These are phyloP conservation scores for Cheilosia soror DNA, from an alignment of 2,888 invertebrate species.

Conservation along the genomic window DNA sequence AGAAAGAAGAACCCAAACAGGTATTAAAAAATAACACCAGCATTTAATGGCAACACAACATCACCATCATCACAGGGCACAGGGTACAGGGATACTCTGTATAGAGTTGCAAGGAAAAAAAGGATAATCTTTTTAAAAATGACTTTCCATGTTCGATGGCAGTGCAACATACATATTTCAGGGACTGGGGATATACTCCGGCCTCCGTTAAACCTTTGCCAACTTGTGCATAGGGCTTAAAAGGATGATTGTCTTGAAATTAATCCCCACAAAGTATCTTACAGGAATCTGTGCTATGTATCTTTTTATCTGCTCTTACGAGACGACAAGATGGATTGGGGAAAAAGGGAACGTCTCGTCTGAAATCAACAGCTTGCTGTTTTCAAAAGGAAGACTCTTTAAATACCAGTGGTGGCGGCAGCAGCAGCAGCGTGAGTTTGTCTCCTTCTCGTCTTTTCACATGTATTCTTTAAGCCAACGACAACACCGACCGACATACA, in stretches of 20 bases:
- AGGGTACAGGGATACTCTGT: slow-evolving; percentile 16
- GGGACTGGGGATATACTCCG: slow-evolving; percentile 32
- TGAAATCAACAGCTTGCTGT: slow-evolving; percentile 71
- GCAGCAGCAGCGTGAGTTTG: slow-evolving; percentile 43
- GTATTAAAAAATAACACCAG: slow-evolving; percentile 71
- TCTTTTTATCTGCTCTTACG: slow-evolving; percentile 52
- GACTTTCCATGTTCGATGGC: slow-evolving; percentile 75
- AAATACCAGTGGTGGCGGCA: slow-evolving; percentile 33
- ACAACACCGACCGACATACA: not conserved
- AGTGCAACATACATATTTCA: slow-evolving; percentile 69
- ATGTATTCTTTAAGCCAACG: slow-evolving; percentile 24
- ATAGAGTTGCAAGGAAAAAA: slow-evolving; percentile 37
- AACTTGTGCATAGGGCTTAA: slow-evolving; percentile 63
- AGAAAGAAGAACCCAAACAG: slow-evolving; percentile 43
- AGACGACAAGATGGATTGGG: slow-evolving; percentile 6
- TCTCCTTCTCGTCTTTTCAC: slow-evolving; percentile 56
- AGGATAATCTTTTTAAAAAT: slow-evolving; percentile 74
- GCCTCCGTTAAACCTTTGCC: slow-evolving; percentile 66
- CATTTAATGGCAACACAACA: slow-evolving; percentile 69
- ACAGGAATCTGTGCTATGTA: slow-evolving; percentile 74
- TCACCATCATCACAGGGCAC: slow-evolving; percentile 16
- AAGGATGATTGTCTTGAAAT: slow-evolving; percentile 74
- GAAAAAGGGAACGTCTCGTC: slow-evolving; percentile 2
- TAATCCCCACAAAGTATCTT: slow-evolving; percentile 75
- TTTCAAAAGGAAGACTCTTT: slow-evolving; percentile 58